A percentile compares a stretch with the other conserved stretches of the same genome.
phyloP scores from a whole-genome alignment of 2,113 vertebrate genomes.

The Siniperca knerii region DNA sequence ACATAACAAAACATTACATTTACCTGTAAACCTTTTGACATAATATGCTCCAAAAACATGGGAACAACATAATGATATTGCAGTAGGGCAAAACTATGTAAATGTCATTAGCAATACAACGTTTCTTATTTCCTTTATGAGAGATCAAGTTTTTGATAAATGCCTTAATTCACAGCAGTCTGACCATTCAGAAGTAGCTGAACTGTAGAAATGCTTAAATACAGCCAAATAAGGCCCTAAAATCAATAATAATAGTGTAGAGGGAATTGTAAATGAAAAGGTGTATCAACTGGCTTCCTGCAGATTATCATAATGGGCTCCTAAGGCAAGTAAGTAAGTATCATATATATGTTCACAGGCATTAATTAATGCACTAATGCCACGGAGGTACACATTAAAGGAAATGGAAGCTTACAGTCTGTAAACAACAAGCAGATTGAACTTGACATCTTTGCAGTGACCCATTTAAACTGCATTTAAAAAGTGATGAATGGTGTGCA shows the following conservation, averaged over 20 bases:
- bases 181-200: not conserved
- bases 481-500: constrained; percentile 1
- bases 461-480: constrained; percentile 8
- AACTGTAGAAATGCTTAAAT: not conserved
- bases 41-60: not conserved
- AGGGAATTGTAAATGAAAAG: not conserved
- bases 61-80: no score
- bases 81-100: not conserved
- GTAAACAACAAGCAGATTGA: not conserved
- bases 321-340: not conserved
- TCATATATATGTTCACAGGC: not conserved
- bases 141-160: not conserved
- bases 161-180: not conserved
- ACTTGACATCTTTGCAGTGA: not conserved
- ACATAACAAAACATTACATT: not conserved
- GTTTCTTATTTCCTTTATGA: not conserved
- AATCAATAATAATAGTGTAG: not conserved
- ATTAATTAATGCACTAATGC: not conserved
- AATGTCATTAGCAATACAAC: not conserved
- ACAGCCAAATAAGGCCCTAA: not conserved
- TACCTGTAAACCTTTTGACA: not conserved
- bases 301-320: not conserved
- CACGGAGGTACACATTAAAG: not conserved
- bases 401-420: not conserved
- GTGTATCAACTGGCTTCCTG: not conserved